Evolutionary conservation across 2,113 vertebrate species (phyloP).

Genomic region (Mobula hypostoma): DNA sequence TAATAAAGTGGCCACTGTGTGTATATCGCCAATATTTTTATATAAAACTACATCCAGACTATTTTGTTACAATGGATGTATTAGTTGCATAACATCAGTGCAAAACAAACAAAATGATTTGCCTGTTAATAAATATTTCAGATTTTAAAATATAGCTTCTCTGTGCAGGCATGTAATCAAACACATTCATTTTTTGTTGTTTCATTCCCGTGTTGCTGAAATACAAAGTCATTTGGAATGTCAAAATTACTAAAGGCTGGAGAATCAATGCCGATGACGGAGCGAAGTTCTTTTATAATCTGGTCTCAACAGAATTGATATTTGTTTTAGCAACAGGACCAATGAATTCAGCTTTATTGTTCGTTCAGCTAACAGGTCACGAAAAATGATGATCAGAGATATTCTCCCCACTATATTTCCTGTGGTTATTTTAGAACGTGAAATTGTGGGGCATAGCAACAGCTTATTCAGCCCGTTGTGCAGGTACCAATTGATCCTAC

Average conservation of each 20-base stretch:
- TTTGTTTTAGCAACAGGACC: not conserved
- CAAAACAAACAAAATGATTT: not conserved
- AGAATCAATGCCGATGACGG: not conserved
- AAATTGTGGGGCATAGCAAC: not conserved
- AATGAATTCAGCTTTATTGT: not conserved
- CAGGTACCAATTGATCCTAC: not conserved
- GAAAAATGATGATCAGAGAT: not conserved
- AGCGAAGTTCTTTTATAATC: not conserved
- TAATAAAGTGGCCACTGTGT: too few relatives aligned
- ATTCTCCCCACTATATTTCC: not conserved
- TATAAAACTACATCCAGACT: not conserved
- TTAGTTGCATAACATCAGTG: not conserved
- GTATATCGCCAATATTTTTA: not conserved
- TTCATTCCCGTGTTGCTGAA: not conserved
- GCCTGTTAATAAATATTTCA: not conserved
- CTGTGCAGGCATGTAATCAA: not conserved
- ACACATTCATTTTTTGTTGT: not conserved
- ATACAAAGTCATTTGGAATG: not conserved
- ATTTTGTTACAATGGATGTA: not conserved
- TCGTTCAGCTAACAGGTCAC: not conserved
- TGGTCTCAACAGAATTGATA: not conserved
- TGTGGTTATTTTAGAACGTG: not conserved
- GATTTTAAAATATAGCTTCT: not conserved
- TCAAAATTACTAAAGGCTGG: not conserved
- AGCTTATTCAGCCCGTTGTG: not conserved